Evolutionary conservation across 2,888 invertebrate species (phyloP).

Genomic region (Netelia melanura): DNA sequence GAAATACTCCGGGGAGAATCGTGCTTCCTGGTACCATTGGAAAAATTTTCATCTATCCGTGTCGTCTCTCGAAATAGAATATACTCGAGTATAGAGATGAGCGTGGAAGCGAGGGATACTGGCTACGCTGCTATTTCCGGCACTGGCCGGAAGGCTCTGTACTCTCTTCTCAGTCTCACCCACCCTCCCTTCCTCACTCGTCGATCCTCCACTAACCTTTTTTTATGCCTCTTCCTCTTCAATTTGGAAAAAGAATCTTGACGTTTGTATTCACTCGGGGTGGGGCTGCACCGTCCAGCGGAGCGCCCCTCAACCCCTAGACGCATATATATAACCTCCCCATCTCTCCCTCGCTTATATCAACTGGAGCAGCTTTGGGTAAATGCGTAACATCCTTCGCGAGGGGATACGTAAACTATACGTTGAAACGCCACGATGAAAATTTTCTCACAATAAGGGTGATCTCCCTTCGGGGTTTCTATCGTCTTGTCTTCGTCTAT

Average conservation of each 20-base stretch:
- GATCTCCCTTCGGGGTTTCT: constrained; percentile 35
- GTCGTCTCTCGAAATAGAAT: constrained; percentile 58
- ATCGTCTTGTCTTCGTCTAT: constrained; percentile 27
- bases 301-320: not conserved
- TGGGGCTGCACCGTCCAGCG: constrained; percentile 23
- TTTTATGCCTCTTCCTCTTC: constrained; percentile 43
- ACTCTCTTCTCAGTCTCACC: constrained; percentile 11
- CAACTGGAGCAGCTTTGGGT: constrained; percentile 10
- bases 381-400: constrained; percentile 61
- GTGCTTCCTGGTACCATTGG: constrained; percentile 41
- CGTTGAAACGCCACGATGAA: constrained; percentile 46
- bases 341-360: constrained; percentile 49
- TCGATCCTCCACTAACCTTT: constrained; percentile 2
- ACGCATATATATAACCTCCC: constrained; percentile 47
- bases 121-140: constrained; percentile 60
- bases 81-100: constrained; percentile 21
- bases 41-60: constrained; percentile 38
- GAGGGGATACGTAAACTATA: not conserved
- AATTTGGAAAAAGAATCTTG: constrained; percentile 55
- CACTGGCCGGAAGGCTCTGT: constrained; percentile 59
- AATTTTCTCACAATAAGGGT: constrained; percentile 63
- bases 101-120: not conserved
- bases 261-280: constrained; percentile 36
- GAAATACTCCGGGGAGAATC: constrained; percentile 38
- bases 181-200: constrained; percentile 1